Evolutionary conservation across 2,113 vertebrate species (phyloP).

Genomic region (Gallinago media): DNA sequence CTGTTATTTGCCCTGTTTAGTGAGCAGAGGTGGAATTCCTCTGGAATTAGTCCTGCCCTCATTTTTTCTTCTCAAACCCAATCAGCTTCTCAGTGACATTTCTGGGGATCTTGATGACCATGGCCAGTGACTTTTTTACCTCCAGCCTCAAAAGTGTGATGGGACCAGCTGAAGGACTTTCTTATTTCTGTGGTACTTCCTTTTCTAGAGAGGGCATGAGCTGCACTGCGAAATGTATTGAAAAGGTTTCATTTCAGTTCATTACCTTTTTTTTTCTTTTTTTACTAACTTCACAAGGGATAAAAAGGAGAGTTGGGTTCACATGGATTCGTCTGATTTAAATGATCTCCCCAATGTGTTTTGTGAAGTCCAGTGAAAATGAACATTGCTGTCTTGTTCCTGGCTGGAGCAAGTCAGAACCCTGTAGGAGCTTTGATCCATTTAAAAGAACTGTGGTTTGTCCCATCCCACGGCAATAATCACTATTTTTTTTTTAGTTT

Average conservation of each 20-base stretch:
- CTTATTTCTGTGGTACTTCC: background rate
- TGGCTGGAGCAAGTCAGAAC: background rate
- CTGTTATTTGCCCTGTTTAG: background rate
- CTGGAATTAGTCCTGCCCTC: background rate
- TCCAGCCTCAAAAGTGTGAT: background rate
- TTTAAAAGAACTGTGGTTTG: background rate
- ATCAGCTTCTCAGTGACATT: background rate
- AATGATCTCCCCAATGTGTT: background rate
- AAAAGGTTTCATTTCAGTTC: background rate
- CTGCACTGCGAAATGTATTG: background rate
- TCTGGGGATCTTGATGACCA: background rate
- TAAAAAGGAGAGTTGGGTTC: background rate
- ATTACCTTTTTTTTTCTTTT: background rate
- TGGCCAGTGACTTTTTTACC: background rate
- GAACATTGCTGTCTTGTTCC: background rate
- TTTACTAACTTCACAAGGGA: background rate
- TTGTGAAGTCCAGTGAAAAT: background rate
- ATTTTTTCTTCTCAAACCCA: background rate
- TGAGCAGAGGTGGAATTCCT: background rate
- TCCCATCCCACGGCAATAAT: background rate
- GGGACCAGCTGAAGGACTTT: background rate
- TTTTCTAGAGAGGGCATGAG: background rate
- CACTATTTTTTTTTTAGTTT: background rate
- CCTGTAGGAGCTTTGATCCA: background rate
- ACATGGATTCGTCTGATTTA: background rate